phyloP scores from a whole-genome alignment of 2,113 vertebrate species.

The Pelecanus crispus region DNA sequence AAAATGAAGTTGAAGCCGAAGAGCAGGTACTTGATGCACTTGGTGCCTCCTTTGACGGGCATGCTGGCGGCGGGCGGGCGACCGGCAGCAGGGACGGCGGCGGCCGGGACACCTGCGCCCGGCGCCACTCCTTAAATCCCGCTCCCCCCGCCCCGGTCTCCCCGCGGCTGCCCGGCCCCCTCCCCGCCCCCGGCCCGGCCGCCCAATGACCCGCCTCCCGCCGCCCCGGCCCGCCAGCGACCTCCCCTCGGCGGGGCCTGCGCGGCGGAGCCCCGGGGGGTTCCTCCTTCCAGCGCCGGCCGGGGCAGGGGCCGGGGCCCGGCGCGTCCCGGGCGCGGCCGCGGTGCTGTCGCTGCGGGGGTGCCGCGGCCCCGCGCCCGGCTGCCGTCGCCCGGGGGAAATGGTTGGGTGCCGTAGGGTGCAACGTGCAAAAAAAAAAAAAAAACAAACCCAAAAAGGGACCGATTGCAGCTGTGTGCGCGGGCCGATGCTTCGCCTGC shows the following conservation, averaged over 20 bases:
- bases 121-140: conserved; percentile 32
- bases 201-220: background rate
- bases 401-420: accelerated
- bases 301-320: too few species aligned
- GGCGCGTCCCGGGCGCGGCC: background rate
- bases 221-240: background rate
- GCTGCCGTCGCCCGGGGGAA: background rate
- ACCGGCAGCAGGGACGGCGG: too few species aligned
- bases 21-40: conserved; percentile 92
- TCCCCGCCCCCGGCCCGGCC: background rate
- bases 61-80: background rate
- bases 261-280: background rate
- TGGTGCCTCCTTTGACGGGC: conserved; percentile 88
- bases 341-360: too few species aligned
- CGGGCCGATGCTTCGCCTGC: accelerated
- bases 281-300: too few species aligned
- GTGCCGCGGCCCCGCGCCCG: background rate
- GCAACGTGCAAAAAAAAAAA: too few species aligned
- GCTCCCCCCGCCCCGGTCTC: too few species aligned
- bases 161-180: too few species aligned
- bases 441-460: too few species aligned
- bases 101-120: background rate
- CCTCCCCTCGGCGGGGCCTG: too few species aligned
- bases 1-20: conserved; percentile 94
- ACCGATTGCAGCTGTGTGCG: accelerated